Evolutionary conservation across 2,113 vertebrate species (phyloP).

Genomic region (Sceloporus undulatus): DNA sequence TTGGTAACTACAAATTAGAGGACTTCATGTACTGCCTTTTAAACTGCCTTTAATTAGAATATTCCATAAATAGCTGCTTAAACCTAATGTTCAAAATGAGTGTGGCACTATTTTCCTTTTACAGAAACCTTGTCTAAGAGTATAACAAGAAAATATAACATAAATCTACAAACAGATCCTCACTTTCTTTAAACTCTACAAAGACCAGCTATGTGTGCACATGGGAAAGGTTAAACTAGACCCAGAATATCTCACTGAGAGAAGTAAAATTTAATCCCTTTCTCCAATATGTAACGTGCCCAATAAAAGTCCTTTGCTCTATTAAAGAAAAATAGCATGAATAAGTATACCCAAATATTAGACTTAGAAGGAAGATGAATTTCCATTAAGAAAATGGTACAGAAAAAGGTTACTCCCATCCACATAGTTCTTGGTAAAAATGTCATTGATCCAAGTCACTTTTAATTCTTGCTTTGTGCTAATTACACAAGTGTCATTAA

Average conservation of each 20-base stretch:
- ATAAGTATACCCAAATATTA: too few species aligned
- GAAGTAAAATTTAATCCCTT: background rate
- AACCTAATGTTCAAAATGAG: conserved; percentile 36
- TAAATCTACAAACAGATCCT: background rate
- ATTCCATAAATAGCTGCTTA: conserved; percentile 45
- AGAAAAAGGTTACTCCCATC: background rate
- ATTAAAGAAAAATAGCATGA: background rate
- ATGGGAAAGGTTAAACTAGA: background rate
- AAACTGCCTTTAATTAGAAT: conserved; percentile 38
- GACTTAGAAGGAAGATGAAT: background rate
- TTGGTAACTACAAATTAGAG: conserved; percentile 71
- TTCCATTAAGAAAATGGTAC: background rate
- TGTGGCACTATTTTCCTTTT: too few species aligned
- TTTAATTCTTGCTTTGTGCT: background rate
- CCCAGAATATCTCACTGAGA: background rate
- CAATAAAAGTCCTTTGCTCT: background rate
- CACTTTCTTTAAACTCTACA: background rate
- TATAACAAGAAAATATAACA: background rate
- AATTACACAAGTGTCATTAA: background rate
- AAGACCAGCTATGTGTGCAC: background rate
- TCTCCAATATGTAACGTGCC: background rate
- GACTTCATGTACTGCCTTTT: conserved; percentile 55
- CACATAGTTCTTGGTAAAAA: background rate
- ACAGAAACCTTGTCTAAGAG: too few species aligned
- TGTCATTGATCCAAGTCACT: background rate